phyloP scores from a whole-genome alignment of 2,113 vertebrate species.

The Rhinolophus ferrumequinum region DNA sequence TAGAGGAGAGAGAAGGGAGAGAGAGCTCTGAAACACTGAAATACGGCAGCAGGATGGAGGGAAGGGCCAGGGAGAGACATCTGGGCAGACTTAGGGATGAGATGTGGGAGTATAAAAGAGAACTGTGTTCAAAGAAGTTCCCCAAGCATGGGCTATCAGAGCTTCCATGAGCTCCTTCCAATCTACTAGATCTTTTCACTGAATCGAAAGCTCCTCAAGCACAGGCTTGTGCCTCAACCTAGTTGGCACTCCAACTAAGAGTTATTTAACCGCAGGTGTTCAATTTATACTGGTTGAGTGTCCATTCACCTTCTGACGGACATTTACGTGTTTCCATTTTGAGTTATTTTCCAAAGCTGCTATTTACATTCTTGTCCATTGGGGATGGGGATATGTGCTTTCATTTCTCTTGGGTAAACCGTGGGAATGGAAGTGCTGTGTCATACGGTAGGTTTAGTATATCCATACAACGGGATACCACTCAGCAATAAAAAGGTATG shows the following conservation, averaged over 20 bases:
- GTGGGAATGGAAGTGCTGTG: background rate
- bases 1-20: background rate
- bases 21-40: background rate
- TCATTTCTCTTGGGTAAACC: background rate
- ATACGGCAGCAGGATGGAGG: background rate
- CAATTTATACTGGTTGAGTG: background rate
- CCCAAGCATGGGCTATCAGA: background rate
- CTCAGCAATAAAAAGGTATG: background rate
- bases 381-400: background rate
- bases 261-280: slow-evolving; percentile 4
- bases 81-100: background rate
- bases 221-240: background rate
- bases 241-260: background rate
- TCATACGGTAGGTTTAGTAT: background rate
- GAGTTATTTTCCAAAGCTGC: background rate
- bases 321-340: background rate
- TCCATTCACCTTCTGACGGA: background rate
- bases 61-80: background rate
- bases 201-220: background rate
- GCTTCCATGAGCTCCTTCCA: background rate
- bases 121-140: slow-evolving; percentile 3
- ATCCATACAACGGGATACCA: background rate
- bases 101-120: background rate
- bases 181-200: background rate
- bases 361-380: background rate